A percentile compares a stretch with the other conserved stretches of the same genome.
phyloP scores from a whole-genome alignment of 2,113 vertebrate species.

The cattle (Bos taurus) region ARS-UCD2.0 NC_037346.1:10810001-10810500 shows the following conservation, averaged over 20 bases:
- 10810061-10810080: neutral
- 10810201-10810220: no score
- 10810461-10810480: neutral
- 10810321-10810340: neutral
- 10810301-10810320: neutral
- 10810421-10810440: neutral
- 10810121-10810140: neutral
- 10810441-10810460: neutral
- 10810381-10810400: neutral
- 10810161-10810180: neutral
- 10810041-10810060: neutral
- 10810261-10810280: neutral
- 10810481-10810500: neutral
- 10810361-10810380: neutral
- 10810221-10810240: neutral
- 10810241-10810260: neutral
- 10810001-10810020: neutral
- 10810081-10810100: neutral
- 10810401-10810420: neutral
- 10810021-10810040: no score
- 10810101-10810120: neutral
- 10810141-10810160: neutral
- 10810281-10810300: neutral
- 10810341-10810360: neutral
- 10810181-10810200: neutral